Evolutionary conservation across 2,888 invertebrate genomes (phyloP), one percentile per base, ranked within the genome.

Genomic region (Andrena haemorrhoa): DNA sequence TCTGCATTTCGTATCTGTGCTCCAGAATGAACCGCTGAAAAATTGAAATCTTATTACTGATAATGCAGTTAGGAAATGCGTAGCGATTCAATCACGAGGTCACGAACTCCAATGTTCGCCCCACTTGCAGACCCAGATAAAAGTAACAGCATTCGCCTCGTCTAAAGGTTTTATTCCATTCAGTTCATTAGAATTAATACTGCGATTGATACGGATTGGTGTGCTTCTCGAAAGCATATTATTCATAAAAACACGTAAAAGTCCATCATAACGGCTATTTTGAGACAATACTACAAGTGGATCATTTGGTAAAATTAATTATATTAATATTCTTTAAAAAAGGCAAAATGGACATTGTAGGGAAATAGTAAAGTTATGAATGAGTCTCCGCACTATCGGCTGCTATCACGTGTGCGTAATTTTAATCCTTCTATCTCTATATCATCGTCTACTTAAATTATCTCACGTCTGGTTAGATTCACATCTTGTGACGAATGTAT

Each of bases 31-130:
- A 56, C 23, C 20, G 20, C 20, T 20, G 8, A 26, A 56, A 23
- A 56, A 56, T 56, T 56, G 10, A 26, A 56, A 56, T 56, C 56
- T 56, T 26, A 26, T 56, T 56, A 26, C 20, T 10, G 56, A 56
- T 56, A 56, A 56, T 23, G 23, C 56, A 26, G 80, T 80, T 72
- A 35, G n/a, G 31, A 71, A 53, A 68, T 53, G n/a, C 12, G 47
- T 23, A 35, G 53, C 51, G 51, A 60, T 26, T 60, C 66, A 63
- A 58, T 61, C 47, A 49, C 49, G 26, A 56, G 53, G 64, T 64
- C 20, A 53, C 71, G 66, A 73, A 74, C 68, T 81, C 47, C 63
- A 10, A 31, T n/a, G 63, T 35, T 16, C 31, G 63, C 20, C 23
- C 63, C 63, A 63, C 35, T 63, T 63, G 33, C 63, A 35, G n/a